Percentiles rank a stretch among this genome's conserved stretches.
Conservation (phyloP, 1,140 invertebrate species). For the Drosophila bipectinata region DNA sequence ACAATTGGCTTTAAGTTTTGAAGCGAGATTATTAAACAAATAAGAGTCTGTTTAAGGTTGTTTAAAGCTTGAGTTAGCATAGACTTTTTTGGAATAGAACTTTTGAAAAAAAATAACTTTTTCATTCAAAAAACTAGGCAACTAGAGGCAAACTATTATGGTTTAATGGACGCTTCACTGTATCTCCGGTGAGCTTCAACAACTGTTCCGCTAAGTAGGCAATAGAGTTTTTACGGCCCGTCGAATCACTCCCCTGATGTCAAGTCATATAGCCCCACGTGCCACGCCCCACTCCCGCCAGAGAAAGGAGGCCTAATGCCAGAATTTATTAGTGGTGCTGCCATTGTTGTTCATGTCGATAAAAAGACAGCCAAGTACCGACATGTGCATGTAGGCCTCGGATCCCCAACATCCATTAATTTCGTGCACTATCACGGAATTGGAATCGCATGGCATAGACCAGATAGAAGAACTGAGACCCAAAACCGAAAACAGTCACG, state of each 20-base stretch:
- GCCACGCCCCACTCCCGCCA: slow-evolving; percentile 3
- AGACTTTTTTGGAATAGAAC: no score
- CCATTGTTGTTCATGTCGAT: slow-evolving; percentile 35
- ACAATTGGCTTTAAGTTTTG: slow-evolving; percentile 1
- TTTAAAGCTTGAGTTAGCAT: neutral
- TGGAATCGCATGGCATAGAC: slow-evolving; percentile 46
- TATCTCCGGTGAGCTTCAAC: neutral
- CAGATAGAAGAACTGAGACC: slow-evolving; percentile 24
- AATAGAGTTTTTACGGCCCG: slow-evolving; percentile 56
- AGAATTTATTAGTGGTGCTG: slow-evolving; percentile 58
- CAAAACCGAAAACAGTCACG: slow-evolving; percentile 3
- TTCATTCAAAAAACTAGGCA: neutral
- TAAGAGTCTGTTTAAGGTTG: neutral
- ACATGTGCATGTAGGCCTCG: slow-evolving; percentile 30
- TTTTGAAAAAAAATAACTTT: no score
- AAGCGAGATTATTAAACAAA: neutral
- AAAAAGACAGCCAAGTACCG: slow-evolving; percentile 25
- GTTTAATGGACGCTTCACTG: neutral
- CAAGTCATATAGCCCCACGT: slow-evolving; percentile 23
- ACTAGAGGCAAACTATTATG: neutral
- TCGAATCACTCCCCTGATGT: slow-evolving; percentile 40
- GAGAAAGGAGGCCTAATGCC: slow-evolving; percentile 47
- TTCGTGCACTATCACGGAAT: slow-evolving; percentile 71
- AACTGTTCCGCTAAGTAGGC: slow-evolving; percentile 27
- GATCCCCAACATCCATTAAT: slow-evolving; percentile 60